Evolutionary conservation across 2,113 vertebrate species (phyloP).

Genomic region (Lamprologus tigripictilis): DNA sequence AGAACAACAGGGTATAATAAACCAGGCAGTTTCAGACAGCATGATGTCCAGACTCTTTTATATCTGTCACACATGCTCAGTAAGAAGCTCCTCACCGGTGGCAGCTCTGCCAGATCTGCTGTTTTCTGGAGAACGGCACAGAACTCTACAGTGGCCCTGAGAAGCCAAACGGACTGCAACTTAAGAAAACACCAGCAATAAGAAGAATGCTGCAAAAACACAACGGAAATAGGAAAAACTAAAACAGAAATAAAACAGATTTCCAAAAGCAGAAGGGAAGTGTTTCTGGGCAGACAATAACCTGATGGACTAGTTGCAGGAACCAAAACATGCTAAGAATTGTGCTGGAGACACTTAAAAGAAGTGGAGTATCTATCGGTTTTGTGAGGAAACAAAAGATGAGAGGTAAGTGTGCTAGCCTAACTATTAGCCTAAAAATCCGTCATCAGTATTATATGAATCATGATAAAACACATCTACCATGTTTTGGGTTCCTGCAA

Average conservation of each 20-base stretch:
- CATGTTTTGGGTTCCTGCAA: not conserved
- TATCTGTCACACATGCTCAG: not conserved
- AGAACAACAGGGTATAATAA: not conserved
- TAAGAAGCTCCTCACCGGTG: not conserved
- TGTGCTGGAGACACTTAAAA: not conserved
- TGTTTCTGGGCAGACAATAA: not conserved
- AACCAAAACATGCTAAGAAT: not conserved
- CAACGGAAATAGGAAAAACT: not conserved
- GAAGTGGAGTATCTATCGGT: not conserved
- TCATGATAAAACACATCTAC: not conserved
- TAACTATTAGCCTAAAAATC: no score
- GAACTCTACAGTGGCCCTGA: not conserved
- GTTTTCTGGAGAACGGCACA: not conserved
- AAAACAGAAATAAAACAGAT: not conserved
- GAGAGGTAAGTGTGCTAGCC: no score
- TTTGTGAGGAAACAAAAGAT: not conserved
- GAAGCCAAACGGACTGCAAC: not conserved
- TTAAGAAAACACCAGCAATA: not conserved
- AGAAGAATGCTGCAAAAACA: not conserved
- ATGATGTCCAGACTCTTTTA: not conserved
- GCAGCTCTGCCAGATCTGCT: not conserved
- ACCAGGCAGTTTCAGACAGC: not conserved
- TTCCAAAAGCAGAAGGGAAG: not conserved
- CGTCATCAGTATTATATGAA: not conserved
- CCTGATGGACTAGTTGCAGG: accelerated